phyloP scores from a whole-genome alignment of 2,113 vertebrate species.

The Globicephala melas region DNA sequence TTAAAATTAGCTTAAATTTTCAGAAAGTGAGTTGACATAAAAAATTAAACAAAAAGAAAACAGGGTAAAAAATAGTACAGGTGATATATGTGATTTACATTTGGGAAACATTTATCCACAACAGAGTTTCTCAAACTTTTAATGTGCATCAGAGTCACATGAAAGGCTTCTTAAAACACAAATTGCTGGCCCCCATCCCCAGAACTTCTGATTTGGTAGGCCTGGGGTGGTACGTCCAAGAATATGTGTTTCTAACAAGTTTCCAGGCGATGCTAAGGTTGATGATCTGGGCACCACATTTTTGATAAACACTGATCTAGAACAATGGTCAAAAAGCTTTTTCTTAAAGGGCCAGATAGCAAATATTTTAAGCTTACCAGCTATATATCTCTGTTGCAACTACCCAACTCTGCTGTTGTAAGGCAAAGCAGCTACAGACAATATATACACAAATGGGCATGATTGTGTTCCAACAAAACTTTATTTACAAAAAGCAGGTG shows the following conservation, averaged over 20 bases:
- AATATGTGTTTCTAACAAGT: slow-evolving; percentile 20
- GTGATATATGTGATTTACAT: background rate
- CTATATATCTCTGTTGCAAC: background rate
- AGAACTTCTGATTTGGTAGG: background rate
- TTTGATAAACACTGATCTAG: background rate
- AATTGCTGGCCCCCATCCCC: background rate
- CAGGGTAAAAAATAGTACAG: background rate
- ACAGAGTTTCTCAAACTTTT: slow-evolving; percentile 16
- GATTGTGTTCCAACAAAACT: background rate
- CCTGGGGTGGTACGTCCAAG: background rate
- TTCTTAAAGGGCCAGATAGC: background rate
- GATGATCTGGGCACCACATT: background rate
- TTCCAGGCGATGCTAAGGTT: background rate
- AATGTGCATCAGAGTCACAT: background rate
- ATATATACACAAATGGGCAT: background rate
- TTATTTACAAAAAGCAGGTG: slow-evolving; percentile 10
- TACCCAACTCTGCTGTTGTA: background rate
- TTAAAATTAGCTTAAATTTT: slow-evolving; percentile 37
- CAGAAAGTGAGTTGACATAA: background rate
- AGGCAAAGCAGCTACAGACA: background rate
- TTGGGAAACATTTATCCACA: background rate
- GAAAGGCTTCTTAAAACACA: background rate
- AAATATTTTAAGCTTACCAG: background rate
- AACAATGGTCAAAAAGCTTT: background rate
- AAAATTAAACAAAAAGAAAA: slow-evolving; percentile 10